Evolutionary conservation across 2,888 invertebrate species (phyloP), one percentile per base, ranked within the genome.

Genomic region (Alviniconcha strummeri): DNA sequence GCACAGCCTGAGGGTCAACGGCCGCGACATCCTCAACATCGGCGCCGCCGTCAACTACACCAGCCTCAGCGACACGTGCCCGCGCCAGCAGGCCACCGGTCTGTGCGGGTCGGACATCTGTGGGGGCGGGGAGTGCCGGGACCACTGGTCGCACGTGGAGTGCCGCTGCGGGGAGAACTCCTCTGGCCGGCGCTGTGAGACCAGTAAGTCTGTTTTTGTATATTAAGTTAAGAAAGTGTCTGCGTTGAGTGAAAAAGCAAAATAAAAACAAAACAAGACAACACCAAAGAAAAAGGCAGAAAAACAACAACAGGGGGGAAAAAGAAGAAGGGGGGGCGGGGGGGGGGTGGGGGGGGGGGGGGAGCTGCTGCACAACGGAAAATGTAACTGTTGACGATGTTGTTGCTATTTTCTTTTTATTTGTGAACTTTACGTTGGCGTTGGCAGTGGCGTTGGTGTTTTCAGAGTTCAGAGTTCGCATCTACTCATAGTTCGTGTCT

Each of bases 1-100:
- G 88, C 97, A 98, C 91, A 97, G 97, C 88, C 96, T 98, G 3
- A 96, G 96, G 0, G 96, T 98, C 82, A 98, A 98, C 91, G 98
- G 98, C 74, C 83, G 85, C 9, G 89, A 91, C 84, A 85, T 91
- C n/a, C 85, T 90, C 72, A 72, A 82, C 74, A 77, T 71, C 13
- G 83, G 81, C 19, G 83, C 84, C 9, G 87, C 87, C 15, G 64
- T 78, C 4, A 95, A 96, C 80, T 96, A 96, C 5, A 95, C 96
- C 7, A 96, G 96, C 1, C 96, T 98, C 5, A 95, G 96, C 84
- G 94, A 96, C 19, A 96, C 96, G 9, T 98, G 98, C 92, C 96
- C 96, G 81, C 95, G 97, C 85, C 95, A 95, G 84, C 95, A 89
- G 71, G 88, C 91, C 19, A 89, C 88, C 4, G 83, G 88, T 82